These are phyloP conservation scores for Ceraclea dissimilis DNA, from an alignment of 2,888 invertebrate species.

Conservation along the genomic window DNA sequence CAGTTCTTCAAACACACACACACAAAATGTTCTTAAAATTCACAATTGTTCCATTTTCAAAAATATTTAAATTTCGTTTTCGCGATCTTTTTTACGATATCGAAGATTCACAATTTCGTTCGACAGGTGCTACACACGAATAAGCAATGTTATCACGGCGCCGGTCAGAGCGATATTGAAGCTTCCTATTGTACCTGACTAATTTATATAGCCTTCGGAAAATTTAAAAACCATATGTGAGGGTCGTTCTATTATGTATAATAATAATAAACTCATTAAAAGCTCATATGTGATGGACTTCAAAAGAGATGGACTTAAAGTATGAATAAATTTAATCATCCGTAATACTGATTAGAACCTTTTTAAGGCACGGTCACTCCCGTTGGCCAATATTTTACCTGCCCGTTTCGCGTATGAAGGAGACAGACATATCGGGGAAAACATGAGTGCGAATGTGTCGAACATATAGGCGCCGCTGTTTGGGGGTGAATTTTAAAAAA, in stretches of 20 bases:
- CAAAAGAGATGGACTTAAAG: not conserved
- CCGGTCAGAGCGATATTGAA: slow-evolving; percentile 40
- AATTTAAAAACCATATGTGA: slow-evolving; percentile 32
- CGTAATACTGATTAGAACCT: not conserved
- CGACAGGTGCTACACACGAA: not conserved
- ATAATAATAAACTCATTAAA: not conserved
- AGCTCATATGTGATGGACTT: not conserved
- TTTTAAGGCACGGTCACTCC: not conserved
- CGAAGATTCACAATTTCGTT: not conserved
- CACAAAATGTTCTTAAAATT: not conserved
- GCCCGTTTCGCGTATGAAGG: not conserved
- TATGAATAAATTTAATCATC: not conserved
- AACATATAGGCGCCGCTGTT: not conserved
- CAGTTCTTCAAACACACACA: slow-evolving; percentile 2
- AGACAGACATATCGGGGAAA: not conserved
- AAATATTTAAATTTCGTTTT: not conserved
- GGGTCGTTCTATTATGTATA: slow-evolving; percentile 28
- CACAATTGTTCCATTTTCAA: not conserved
- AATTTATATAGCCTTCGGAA: slow-evolving; percentile 41
- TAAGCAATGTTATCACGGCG: slow-evolving; percentile 15
- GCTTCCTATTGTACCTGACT: slow-evolving; percentile 38
- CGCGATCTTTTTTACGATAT: slow-evolving; percentile 19
- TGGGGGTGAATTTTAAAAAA: not conserved
- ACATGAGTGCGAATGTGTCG: not conserved
- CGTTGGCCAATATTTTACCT: not conserved